These are phyloP conservation scores for Agriopis leucophaearia DNA, from an alignment of 2,888 invertebrate species.

Conservation along the genomic window DNA sequence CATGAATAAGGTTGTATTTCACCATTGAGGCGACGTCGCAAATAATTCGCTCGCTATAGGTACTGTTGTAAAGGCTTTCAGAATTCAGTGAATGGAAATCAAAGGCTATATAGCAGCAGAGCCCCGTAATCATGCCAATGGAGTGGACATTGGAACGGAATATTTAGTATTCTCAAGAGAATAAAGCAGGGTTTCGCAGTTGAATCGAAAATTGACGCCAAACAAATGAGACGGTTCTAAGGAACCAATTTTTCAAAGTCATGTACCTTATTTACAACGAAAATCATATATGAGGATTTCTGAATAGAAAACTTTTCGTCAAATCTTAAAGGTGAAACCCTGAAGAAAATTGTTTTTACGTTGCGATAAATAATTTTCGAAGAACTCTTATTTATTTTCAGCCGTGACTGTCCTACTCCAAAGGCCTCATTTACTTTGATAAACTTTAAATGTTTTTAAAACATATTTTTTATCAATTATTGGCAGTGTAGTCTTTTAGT, in stretches of 20 bases:
- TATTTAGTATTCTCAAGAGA: slow-evolving; percentile 16
- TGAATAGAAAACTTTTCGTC: too few species aligned
- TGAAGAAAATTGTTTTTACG: too few species aligned
- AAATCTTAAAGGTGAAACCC: neutral
- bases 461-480: too few species aligned
- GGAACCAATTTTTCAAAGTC: neutral
- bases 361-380: too few species aligned
- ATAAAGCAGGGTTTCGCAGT: slow-evolving; percentile 6
- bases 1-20: slow-evolving; percentile 25
- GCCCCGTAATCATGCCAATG: slow-evolving; percentile 21
- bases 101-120: slow-evolving; percentile 30
- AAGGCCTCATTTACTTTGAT: too few species aligned
- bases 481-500: too few species aligned
- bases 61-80: slow-evolving; percentile 33
- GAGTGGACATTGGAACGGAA: slow-evolving; percentile 29
- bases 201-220: slow-evolving; percentile 1
- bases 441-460: too few species aligned
- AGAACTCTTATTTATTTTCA: too few species aligned
- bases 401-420: too few species aligned
- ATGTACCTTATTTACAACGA: neutral
- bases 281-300: neutral
- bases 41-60: slow-evolving; percentile 36
- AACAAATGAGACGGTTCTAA: slow-evolving; percentile 6
- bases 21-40: slow-evolving; percentile 18
- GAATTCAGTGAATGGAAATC: slow-evolving; percentile 36